Base-by-base conservation (phyloP, 1,140 invertebrate genomes). In the Drosophila erecta region DNA sequence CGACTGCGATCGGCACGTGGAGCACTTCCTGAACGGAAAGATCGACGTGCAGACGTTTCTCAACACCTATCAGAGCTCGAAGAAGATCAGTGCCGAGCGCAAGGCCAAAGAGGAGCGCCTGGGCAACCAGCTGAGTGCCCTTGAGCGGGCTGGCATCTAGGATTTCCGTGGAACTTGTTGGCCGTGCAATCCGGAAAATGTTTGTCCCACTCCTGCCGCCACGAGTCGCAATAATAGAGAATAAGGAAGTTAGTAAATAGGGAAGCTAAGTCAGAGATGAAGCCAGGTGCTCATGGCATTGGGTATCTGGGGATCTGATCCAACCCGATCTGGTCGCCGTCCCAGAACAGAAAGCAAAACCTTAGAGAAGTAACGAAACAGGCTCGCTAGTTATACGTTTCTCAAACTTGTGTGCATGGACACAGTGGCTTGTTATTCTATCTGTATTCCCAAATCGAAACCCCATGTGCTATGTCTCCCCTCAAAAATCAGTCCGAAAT, bases 101-200 rank as follows among this genome's bases (percentile, higher is more conserved):
- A 94, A 96, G 79, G 95, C 95, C 4, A 95, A 96, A 87, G 95
- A 96, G 79, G 96, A 97, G 79, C 95, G 96, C 71, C 89, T 97
- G 17, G 94, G 95, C 2, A 95, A 95, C 75, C 96, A 97, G 76
- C 90, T 97, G 4, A 94, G 94, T 70, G 95, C 95, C 73, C 81
- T 95, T 20, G 94, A 95, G 90, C 93, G 94, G 74, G 94, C 95
- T 2, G 94, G 95, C 2, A 91, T 91, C 24, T 91, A 85, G 69
- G 27, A 59, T 65, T 20, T 30, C 10, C 11, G 10, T 30, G 8
- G 2, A 10, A 17, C 2, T 17, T 8, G 15, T 35, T 35, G 27
- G 43, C 33, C 38, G 20, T 33, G 35, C 22, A 41, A 12, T 30
- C 17, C 24, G 17, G 20, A 24, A 17, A 7, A 71, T 50, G 35